These are phyloP conservation scores for Cydia strobilella DNA, from an alignment of 1,140 invertebrate genomes.

Conservation along the genomic window DNA sequence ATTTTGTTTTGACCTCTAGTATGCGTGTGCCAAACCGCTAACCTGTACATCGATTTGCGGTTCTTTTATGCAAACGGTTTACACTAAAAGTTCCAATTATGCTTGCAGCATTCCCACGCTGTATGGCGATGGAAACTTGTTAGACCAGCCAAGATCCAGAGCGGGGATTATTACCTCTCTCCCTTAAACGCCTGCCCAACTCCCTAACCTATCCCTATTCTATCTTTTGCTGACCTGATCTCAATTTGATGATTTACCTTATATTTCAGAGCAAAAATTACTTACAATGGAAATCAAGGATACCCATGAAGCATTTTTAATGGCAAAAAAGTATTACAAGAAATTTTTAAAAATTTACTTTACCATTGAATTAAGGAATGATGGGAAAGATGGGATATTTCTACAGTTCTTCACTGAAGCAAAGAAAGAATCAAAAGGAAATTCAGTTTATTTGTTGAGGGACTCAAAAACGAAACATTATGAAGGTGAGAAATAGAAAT, in stretches of 20 bases:
- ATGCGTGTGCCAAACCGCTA: no score
- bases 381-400: constrained; percentile 56
- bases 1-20: no score
- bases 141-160: no score
- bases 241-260: constrained; percentile 3
- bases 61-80: no score
- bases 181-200: no score
- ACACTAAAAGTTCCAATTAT: no score
- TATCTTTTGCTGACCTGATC: background rate
- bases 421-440: constrained; percentile 63
- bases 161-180: no score
- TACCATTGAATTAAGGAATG: constrained; percentile 55
- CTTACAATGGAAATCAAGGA: constrained; percentile 67
- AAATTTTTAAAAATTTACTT: constrained; percentile 68
- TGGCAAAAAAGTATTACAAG: constrained; percentile 70
- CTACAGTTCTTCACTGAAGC: constrained; percentile 69
- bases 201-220: no score
- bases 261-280: constrained; percentile 66
- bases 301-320: constrained; percentile 72
- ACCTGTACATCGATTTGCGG: no score
- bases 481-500: constrained; percentile 69
- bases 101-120: no score
- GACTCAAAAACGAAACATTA: constrained; percentile 54
- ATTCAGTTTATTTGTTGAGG: constrained; percentile 54
- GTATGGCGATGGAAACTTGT: no score